Evolutionary conservation across 2,797 vertebrate species (phyloP).

Genomic region (Anniella stebbinsi): DNA sequence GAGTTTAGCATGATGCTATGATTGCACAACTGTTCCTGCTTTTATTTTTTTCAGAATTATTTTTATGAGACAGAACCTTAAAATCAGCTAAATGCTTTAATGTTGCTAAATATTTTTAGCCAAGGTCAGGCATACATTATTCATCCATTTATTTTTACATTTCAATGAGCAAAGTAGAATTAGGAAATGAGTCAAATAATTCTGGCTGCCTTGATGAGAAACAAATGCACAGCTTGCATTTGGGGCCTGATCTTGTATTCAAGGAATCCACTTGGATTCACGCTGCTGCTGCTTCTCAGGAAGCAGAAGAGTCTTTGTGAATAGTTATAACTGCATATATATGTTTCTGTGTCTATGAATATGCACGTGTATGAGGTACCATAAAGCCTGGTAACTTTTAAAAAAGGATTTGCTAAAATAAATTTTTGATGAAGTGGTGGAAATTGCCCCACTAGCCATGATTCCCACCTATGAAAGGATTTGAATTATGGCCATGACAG

Average conservation of each 20-base stretch:
- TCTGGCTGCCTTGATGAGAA: neutral
- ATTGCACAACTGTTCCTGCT: constrained; percentile 60
- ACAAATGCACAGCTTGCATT: constrained; percentile 20
- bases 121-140: constrained; percentile 6
- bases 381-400: neutral
- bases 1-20: constrained; percentile 66
- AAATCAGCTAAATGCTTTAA: constrained; percentile 40
- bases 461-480: constrained; percentile 13
- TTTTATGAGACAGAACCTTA: constrained; percentile 59
- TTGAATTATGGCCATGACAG: neutral
- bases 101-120: constrained; percentile 40
- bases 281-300: neutral
- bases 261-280: rapidly evolving
- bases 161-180: constrained; percentile 30
- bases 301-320: constrained; percentile 9
- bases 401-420: neutral
- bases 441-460: neutral
- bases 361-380: neutral
- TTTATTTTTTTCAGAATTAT: constrained; percentile 50
- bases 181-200: constrained; percentile 12
- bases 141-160: constrained; percentile 27
- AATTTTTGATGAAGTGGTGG: rapidly evolving
- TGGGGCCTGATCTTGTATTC: neutral
- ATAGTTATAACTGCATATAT: neutral
- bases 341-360: neutral